phyloP scores from a whole-genome alignment of 2,888 invertebrate genomes.

The Drosophila picticornis region DNA sequence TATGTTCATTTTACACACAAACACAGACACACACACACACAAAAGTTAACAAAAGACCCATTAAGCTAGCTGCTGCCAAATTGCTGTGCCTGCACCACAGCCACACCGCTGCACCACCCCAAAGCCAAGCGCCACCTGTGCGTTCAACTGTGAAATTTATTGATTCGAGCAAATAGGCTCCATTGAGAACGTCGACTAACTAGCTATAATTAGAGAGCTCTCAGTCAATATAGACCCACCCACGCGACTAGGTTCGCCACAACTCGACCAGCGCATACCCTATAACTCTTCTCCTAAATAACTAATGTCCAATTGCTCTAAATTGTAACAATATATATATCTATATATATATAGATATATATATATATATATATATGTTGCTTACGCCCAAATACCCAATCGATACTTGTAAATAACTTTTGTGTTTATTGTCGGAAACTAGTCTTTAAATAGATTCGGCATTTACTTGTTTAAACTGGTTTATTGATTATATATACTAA shows the following conservation, averaged over 20 bases:
- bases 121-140: conserved; percentile 66
- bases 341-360: too few species aligned
- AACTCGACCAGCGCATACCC: conserved; percentile 21
- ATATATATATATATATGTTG: background rate
- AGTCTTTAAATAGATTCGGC: background rate
- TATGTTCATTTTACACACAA: conserved; percentile 47
- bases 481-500: background rate
- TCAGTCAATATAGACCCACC: conserved; percentile 11
- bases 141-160: conserved; percentile 77
- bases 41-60: conserved; percentile 55
- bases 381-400: background rate
- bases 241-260: background rate
- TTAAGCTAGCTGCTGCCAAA: conserved; percentile 56
- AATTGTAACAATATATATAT: background rate
- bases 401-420: background rate
- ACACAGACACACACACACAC: conserved; percentile 1
- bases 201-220: conserved; percentile 63
- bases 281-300: background rate
- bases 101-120: background rate
- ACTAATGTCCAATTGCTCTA: background rate
- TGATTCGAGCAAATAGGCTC: conserved; percentile 74
- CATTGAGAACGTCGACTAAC: conserved; percentile 36
- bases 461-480: background rate
- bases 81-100: conserved; percentile 29
- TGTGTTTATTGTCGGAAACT: background rate